Conservation (phyloP, 2,888 invertebrate species). For the Synergus laeviventris region DNA sequence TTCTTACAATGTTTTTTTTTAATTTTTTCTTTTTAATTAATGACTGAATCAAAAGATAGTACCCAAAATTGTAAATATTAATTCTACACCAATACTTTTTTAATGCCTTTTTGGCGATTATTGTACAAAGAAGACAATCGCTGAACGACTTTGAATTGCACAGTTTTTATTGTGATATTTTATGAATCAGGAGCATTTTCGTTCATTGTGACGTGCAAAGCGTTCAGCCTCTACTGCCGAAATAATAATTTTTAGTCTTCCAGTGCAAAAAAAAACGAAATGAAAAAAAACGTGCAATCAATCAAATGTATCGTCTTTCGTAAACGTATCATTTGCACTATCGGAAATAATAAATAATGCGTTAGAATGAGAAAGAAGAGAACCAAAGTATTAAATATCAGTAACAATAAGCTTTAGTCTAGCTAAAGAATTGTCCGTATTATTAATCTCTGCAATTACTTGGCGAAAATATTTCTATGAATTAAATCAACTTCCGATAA, state of each 20-base stretch:
- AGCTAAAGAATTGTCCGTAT: slow-evolving; percentile 22
- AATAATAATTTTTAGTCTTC: background rate
- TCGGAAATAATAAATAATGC: background rate
- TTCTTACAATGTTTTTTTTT: slow-evolving; percentile 17
- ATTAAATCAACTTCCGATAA: background rate
- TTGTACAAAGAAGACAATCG: slow-evolving; percentile 35
- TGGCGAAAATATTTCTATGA: slow-evolving; percentile 23
- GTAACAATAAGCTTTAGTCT: slow-evolving; percentile 49
- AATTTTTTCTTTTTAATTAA: slow-evolving; percentile 16
- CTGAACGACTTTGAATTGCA: slow-evolving; percentile 13
- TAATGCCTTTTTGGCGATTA: slow-evolving; percentile 8
- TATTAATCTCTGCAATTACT: background rate
- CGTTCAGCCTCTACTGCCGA: slow-evolving; percentile 6
- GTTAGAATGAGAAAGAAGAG: slow-evolving; percentile 47
- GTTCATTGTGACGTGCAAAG: background rate
- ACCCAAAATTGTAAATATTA: slow-evolving; percentile 33
- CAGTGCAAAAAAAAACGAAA: background rate
- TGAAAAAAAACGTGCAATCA: background rate
- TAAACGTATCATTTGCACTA: background rate
- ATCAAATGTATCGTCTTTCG: background rate
- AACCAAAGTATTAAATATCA: slow-evolving; percentile 68
- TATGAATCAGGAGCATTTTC: slow-evolving; percentile 9
- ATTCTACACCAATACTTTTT: slow-evolving; percentile 21
- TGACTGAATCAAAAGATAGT: slow-evolving; percentile 30
- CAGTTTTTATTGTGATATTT: slow-evolving; percentile 37